A percentile compares a stretch with the other conserved stretches of the same genome.
Conservation (phyloP, 2,888 invertebrate species). For the Agrotis segetum region DNA sequence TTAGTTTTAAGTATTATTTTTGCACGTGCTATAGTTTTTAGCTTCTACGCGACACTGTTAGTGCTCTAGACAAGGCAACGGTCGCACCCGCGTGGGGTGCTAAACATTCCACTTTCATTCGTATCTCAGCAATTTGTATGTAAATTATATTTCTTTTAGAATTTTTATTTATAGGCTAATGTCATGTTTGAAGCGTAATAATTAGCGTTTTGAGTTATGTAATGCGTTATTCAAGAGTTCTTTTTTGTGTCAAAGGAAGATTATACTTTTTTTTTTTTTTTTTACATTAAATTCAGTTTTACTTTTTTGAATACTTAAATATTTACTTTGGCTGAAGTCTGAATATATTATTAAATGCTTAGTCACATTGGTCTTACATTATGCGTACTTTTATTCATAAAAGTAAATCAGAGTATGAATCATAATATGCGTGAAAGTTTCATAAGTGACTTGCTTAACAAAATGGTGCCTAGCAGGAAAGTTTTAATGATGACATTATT, state of each 20-base stretch:
- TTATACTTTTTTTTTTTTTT: background rate
- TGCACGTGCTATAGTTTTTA: conserved; percentile 81
- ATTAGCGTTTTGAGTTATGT: conserved; percentile 30
- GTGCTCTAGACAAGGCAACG: conserved; percentile 71
- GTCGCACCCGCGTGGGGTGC: conserved; percentile 73
- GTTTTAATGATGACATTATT: conserved; percentile 1
- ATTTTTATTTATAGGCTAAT: conserved; percentile 64
- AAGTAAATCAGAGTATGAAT: conserved; percentile 5
- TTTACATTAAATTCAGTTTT: background rate
- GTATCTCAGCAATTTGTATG: conserved; percentile 52
- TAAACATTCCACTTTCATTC: conserved; percentile 79
- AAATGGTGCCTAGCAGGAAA: background rate
- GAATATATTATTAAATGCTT: background rate
- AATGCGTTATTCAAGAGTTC: conserved; percentile 19
- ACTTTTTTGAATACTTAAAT: background rate
- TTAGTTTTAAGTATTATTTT: conserved; percentile 44
- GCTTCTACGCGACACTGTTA: conserved; percentile 79
- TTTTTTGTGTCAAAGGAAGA: background rate
- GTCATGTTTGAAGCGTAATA: conserved; percentile 47
- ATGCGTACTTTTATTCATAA: background rate
- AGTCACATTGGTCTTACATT: background rate
- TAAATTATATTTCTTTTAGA: conserved; percentile 52
- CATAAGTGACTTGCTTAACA: background rate
- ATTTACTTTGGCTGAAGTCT: background rate
- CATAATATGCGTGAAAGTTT: conserved; percentile 24